Base-by-base conservation (phyloP, 2,113 vertebrate genomes). In the Burhinus bistriatus region DNA sequence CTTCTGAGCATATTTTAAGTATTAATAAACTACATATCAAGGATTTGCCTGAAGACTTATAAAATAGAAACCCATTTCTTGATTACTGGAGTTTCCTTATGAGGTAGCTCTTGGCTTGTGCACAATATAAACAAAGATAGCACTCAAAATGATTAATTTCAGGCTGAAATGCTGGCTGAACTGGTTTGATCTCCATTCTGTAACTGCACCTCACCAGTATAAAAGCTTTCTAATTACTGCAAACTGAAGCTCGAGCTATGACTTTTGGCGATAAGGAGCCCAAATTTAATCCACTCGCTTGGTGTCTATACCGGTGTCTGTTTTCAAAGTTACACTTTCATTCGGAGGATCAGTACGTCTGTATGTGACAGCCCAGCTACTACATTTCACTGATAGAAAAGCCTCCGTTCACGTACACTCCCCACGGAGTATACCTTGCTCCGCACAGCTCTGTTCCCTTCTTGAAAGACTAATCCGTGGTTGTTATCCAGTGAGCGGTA, bases 321-420 rank as follows among this genome's bases (percentile, higher is more conserved):
- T 22, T 16, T 90, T 18, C 20, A 65, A 29, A 77, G 6, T 17
- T 15, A 22, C 11, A 19, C 4, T 73, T 30, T 22, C 16, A 44
- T 23, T 73, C 51, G 69, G 47, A 52, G 51, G 29, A 40, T 65
- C 15, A 52, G 13, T 11, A 25, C 4, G 15, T 20, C n/a, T 38
- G 25, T 11, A 32, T 65, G 66, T 65, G 25, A 47, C 36, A 82
- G 27, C 9, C 23, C 36, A 58, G 57, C 29, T 54, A 10, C 49
- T 25, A 7, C 17, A 22, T 70, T 49, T 34, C 29, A 51, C 8
- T 40, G 32, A 3, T 4, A 14, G 15, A 64, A 81, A 73, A 19
- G 20, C 51, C 54, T 9, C 21, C 20, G 2, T 32, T 83, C 52
- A 10, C 3, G 1, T 32, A 19, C 0, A 5, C 19, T 25, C 22